A percentile compares a stretch with the other conserved stretches of the same genome.
Conservation (phyloP, 2,888 invertebrate species). For the Euplagia quadripunctaria region DNA sequence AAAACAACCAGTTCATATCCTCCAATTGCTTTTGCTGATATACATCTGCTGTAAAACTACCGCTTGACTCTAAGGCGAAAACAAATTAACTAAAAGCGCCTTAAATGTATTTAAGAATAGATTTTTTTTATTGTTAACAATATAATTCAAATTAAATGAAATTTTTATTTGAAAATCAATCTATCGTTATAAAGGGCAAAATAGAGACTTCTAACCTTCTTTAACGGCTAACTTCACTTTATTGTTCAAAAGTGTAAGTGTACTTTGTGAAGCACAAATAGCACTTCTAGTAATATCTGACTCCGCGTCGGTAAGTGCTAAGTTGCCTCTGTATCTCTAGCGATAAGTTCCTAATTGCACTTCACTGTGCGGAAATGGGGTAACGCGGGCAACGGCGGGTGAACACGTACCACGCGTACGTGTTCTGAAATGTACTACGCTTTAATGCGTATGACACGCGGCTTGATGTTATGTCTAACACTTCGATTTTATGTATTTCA, state of each 20-base stretch:
- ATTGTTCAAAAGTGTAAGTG: conserved; percentile 33
- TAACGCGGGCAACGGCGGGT: conserved; percentile 67
- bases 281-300: conserved; percentile 51
- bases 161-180: too few relatives aligned
- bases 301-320: conserved; percentile 57
- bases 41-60: too few relatives aligned
- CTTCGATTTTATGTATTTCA: conserved; percentile 61
- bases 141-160: too few relatives aligned
- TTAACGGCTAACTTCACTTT: conserved; percentile 37
- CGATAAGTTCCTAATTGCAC: conserved; percentile 82
- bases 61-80: too few relatives aligned
- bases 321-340: conserved; percentile 66
- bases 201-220: conserved; percentile 8
- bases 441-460: conserved; percentile 65
- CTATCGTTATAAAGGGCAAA: neutral
- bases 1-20: too few relatives aligned
- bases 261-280: conserved; percentile 39
- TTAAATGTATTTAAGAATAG: too few relatives aligned
- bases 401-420: conserved; percentile 72
- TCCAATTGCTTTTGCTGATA: too few relatives aligned
- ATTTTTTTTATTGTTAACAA: too few relatives aligned
- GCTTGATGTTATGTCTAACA: conserved; percentile 57
- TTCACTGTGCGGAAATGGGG: conserved; percentile 75
- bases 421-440: conserved; percentile 73
- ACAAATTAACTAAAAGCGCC: too few relatives aligned